A percentile compares a stretch with the other conserved stretches of the same genome.
These are phyloP conservation scores for Schizotus pectinicornis DNA, from an alignment of 2,888 invertebrate species.

Conservation along the genomic window DNA sequence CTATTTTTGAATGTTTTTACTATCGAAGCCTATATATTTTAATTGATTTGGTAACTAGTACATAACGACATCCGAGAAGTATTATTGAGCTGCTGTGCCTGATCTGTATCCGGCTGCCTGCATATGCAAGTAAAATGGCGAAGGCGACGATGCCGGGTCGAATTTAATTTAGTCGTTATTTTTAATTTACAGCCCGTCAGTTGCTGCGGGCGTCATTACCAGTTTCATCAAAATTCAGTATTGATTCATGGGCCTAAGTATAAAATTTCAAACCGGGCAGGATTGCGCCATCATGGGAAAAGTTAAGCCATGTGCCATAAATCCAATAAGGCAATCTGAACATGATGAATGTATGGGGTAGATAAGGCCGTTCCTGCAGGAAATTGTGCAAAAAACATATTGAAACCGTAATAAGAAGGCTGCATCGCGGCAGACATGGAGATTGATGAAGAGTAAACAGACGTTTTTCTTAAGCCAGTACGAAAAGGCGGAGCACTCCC, in stretches of 20 bases:
- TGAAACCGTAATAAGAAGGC: slow-evolving; percentile 34
- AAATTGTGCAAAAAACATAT: slow-evolving; percentile 32
- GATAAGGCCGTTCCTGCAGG: slow-evolving; percentile 28
- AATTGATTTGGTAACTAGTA: no score
- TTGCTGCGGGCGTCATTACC: slow-evolving; percentile 23
- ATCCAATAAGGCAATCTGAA: slow-evolving; percentile 41
- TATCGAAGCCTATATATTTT: no score
- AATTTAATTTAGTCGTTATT: slow-evolving; percentile 17
- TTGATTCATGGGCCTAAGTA: slow-evolving; percentile 33
- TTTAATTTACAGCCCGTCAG: slow-evolving; percentile 23
- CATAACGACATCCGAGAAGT: no score
- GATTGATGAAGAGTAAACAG: slow-evolving; percentile 40
- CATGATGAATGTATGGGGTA: slow-evolving; percentile 40
- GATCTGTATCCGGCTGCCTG: no score
- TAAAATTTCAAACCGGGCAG: slow-evolving; percentile 32
- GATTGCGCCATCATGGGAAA: slow-evolving; percentile 24
- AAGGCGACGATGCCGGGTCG: slow-evolving; percentile 1
- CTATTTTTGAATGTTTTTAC: no score
- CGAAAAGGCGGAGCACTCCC: slow-evolving; percentile 3
- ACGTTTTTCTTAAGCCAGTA: slow-evolving; percentile 10
- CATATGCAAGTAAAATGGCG: no score
- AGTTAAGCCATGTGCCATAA: slow-evolving; percentile 37
- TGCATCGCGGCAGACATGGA: slow-evolving; percentile 29
- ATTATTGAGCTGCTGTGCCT: no score
- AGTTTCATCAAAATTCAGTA: slow-evolving; percentile 26